phyloP scores from a whole-genome alignment of 2,888 invertebrate species.

The Formica aserva region DNA sequence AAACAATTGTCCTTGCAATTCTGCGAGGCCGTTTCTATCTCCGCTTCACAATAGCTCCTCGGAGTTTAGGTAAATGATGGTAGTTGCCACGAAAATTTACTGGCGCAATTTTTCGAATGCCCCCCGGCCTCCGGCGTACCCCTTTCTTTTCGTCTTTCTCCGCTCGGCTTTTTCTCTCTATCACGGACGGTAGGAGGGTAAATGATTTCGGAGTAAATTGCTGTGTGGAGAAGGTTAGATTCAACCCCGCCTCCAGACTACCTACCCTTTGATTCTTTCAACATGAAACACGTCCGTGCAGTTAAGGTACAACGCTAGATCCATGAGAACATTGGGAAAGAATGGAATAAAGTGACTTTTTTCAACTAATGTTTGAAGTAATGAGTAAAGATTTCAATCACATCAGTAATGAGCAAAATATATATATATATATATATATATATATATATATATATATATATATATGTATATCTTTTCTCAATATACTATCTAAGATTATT shows the following conservation, averaged over 20 bases:
- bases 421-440: background rate
- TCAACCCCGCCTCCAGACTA: conserved; percentile 51
- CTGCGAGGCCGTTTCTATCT: conserved; percentile 64
- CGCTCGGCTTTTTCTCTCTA: conserved; percentile 46
- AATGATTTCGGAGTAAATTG: conserved; percentile 80
- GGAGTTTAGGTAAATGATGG: conserved; percentile 83
- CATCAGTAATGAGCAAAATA: conserved; percentile 22
- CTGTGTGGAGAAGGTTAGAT: conserved; percentile 69
- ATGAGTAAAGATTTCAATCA: conserved; percentile 45
- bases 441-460: too few species aligned
- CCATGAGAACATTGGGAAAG: conserved; percentile 59
- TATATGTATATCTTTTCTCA: background rate
- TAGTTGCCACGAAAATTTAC: conserved; percentile 82
- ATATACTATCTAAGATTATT: background rate
- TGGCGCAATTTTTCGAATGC: conserved; percentile 82
- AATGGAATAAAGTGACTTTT: conserved; percentile 55
- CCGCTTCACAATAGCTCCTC: conserved; percentile 66
- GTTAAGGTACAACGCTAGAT: conserved; percentile 65
- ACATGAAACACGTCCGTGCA: conserved; percentile 69
- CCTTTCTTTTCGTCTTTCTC: conserved; percentile 61
- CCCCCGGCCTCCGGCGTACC: conserved; percentile 43
- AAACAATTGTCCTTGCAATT: conserved; percentile 77
- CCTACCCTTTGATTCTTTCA: conserved; percentile 71
- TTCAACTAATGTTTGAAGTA: conserved; percentile 43
- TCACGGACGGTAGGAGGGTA: conserved; percentile 67